A percentile compares a stretch with the other conserved stretches of the same genome.
phyloP scores from a whole-genome alignment of 2,888 invertebrate genomes.

The Drosophila peninsularis region DNA sequence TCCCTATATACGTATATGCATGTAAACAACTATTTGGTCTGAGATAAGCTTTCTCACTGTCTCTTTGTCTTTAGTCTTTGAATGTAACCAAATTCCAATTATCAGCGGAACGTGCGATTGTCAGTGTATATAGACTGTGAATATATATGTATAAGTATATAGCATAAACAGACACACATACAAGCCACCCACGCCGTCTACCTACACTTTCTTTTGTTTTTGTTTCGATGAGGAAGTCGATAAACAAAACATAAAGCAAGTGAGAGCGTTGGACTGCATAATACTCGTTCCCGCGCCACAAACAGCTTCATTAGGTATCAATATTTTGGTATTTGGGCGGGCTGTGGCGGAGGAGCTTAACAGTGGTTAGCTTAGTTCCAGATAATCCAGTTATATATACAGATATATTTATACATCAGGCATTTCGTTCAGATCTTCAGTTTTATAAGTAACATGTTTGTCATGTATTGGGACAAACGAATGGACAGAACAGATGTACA shows the following conservation, averaged over 20 bases:
- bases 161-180: not conserved
- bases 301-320: not conserved
- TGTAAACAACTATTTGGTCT: too few relatives aligned
- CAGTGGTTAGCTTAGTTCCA: too few relatives aligned
- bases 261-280: too few relatives aligned
- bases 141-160: not conserved
- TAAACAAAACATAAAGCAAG: slow-evolving; percentile 25
- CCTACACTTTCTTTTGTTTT: slow-evolving; percentile 4
- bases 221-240: slow-evolving; percentile 29
- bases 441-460: too few relatives aligned
- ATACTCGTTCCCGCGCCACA: not conserved
- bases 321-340: not conserved
- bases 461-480: too few relatives aligned
- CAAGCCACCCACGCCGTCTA: not conserved
- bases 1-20: not conserved
- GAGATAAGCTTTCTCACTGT: not conserved
- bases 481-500: too few relatives aligned
- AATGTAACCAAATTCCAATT: slow-evolving; percentile 23
- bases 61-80: slow-evolving; percentile 9
- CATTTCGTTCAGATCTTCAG: too few relatives aligned
- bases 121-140: not conserved
- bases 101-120: slow-evolving; percentile 23
- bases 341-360: too few relatives aligned
- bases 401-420: too few relatives aligned
- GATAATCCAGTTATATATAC: too few relatives aligned